Conservation (phyloP, 2,888 invertebrate species). For the Xanthia togata region DNA sequence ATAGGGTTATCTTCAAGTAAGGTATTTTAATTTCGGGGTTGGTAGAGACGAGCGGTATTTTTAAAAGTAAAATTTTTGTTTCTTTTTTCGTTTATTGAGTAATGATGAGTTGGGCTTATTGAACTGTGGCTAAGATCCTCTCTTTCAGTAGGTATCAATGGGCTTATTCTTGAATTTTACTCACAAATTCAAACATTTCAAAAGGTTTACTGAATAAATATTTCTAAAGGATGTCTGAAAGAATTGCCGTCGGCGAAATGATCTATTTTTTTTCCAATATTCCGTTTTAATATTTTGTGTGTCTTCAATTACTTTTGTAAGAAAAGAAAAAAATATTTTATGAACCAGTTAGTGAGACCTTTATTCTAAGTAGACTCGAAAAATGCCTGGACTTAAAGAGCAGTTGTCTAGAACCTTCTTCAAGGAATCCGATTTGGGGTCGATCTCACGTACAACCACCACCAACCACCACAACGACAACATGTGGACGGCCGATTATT, state of each 20-base stretch:
- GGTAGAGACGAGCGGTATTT: not conserved
- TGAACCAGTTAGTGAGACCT: not conserved
- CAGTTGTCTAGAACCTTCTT: not conserved
- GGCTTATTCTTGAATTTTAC: not conserved
- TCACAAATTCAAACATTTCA: slow-evolving; percentile 4
- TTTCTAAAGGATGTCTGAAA: not conserved
- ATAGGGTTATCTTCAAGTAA: slow-evolving; percentile 20
- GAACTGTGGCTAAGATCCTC: not conserved
- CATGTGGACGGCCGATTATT: not conserved
- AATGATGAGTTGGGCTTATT: not conserved
- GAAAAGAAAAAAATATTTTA: not conserved
- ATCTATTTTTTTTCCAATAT: not conserved
- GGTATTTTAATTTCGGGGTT: slow-evolving; percentile 38
- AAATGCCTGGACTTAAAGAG: not conserved
- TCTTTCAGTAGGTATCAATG: not conserved
- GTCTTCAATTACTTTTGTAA: not conserved
- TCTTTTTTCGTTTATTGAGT: not conserved
- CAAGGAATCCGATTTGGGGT: not conserved
- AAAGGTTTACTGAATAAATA: not conserved
- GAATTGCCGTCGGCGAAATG: not conserved
- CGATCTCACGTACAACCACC: not conserved
- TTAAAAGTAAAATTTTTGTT: not conserved
- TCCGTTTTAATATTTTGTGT: not conserved
- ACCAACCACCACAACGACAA: not conserved
- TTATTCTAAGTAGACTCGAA: not conserved